phyloP scores from a whole-genome alignment of 2,797 vertebrate genomes.

The Adrianichthys oophorus region DNA sequence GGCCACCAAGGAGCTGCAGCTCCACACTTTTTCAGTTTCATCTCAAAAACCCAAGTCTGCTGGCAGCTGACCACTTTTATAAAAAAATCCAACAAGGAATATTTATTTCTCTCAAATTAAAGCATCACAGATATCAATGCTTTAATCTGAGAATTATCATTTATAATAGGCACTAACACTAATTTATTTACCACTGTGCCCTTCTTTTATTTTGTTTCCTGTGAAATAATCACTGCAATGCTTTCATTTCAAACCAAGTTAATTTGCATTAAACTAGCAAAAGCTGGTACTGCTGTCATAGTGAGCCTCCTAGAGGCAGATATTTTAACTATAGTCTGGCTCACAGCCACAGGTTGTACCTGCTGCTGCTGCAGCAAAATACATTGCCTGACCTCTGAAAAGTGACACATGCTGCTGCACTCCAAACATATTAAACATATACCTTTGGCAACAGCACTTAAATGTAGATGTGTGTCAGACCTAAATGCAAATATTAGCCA shows the following conservation, averaged over 20 bases:
- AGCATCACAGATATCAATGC: no score
- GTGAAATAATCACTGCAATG: constrained; percentile 20
- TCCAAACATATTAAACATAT: constrained; percentile 21
- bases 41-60: no score
- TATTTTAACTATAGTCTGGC: constrained; percentile 26
- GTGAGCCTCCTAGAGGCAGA: constrained; percentile 63
- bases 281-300: constrained; percentile 23
- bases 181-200: background rate
- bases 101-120: no score
- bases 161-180: background rate
- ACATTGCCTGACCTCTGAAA: constrained; percentile 10
- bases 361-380: background rate
- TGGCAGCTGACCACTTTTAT: no score
- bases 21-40: background rate
- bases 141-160: background rate
- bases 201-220: background rate
- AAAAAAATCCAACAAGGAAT: no score
- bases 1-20: background rate
- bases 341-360: constrained; percentile 21
- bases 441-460: background rate
- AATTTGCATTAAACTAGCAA: constrained; percentile 2
- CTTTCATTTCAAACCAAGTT: constrained; percentile 5
- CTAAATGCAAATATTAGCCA: background rate
- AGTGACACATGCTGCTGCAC: constrained; percentile 25
- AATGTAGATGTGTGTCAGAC: background rate